phyloP scores from a whole-genome alignment of 2,888 invertebrate genomes.

The Galeopsomyia nigrocyanea region DNA sequence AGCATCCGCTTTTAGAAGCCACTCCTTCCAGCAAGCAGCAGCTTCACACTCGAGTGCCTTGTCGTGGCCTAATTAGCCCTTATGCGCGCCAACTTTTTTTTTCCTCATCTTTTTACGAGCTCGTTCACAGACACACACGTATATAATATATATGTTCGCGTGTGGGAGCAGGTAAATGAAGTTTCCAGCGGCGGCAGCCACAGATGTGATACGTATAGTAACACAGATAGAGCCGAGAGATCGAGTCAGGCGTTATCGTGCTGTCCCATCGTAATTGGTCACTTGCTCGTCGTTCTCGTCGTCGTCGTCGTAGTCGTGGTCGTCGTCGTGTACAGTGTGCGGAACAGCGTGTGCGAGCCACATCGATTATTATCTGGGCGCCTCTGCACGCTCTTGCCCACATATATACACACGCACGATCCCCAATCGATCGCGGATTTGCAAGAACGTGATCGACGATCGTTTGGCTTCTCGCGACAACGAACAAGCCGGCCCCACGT shows the following conservation, averaged over 20 bases:
- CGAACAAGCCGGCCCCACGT: conserved; percentile 17
- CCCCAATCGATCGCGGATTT: conserved; percentile 11
- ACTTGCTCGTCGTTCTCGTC: conserved; percentile 2
- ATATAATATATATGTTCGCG: not conserved
- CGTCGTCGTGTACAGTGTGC: not conserved
- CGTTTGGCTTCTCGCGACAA: conserved; percentile 24
- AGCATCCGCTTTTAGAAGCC: conserved; percentile 39
- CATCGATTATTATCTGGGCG: conserved; percentile 34
- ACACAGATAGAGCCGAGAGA: not conserved
- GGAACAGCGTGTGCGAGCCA: conserved; percentile 4
- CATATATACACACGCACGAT: conserved; percentile 1
- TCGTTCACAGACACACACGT: not conserved
- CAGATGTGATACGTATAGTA: not conserved
- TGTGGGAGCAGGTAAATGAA: conserved; percentile 12
- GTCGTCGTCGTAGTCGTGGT: not conserved
- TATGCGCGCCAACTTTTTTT: conserved; percentile 22
- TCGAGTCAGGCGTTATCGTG: conserved; percentile 24
- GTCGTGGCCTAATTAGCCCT: conserved; percentile 57
- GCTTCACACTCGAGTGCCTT: conserved; percentile 53
- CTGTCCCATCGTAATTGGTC: conserved; percentile 42
- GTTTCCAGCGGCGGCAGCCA: not conserved
- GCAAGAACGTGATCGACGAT: conserved; percentile 42
- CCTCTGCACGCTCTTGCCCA: not conserved
- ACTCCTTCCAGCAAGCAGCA: conserved; percentile 48
- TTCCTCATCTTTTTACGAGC: conserved; percentile 16